Conservation (phyloP, 2,888 invertebrate genomes). For the Apotomis capreana region DNA sequence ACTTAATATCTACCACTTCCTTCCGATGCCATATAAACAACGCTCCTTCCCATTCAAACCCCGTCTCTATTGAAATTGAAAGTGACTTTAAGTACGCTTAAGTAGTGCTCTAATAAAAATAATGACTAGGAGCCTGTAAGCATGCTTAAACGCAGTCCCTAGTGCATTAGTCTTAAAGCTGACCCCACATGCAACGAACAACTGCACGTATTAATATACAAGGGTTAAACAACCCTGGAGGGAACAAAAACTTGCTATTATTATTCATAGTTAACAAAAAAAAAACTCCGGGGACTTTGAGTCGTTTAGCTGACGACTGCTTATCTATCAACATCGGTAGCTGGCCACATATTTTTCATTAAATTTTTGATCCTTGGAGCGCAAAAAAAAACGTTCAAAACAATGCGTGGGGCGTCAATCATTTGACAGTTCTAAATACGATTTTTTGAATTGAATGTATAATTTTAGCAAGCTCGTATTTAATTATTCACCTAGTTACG, state of each 20-base stretch:
- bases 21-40: slow-evolving; percentile 78
- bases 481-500: neutral
- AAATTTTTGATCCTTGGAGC: slow-evolving; percentile 51
- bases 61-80: slow-evolving; percentile 43
- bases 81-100: slow-evolving; percentile 30
- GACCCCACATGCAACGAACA: slow-evolving; percentile 74
- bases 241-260: slow-evolving; percentile 75
- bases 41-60: slow-evolving; percentile 43
- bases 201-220: slow-evolving; percentile 75
- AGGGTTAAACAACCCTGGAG: slow-evolving; percentile 76
- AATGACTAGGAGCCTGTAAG: slow-evolving; percentile 52
- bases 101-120: slow-evolving; percentile 40
- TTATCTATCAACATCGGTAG: slow-evolving; percentile 67
- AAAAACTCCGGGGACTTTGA: slow-evolving; percentile 60
- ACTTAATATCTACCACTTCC: slow-evolving; percentile 77
- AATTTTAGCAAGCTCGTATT: slow-evolving; percentile 6
- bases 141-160: slow-evolving; percentile 54
- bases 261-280: slow-evolving; percentile 70
- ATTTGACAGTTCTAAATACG: slow-evolving; percentile 59
- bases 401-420: slow-evolving; percentile 67
- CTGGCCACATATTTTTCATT: slow-evolving; percentile 61
- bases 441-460: slow-evolving; percentile 39
- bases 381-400: slow-evolving; percentile 65
- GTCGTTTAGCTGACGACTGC: slow-evolving; percentile 64
- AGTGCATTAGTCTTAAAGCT: slow-evolving; percentile 67